These are phyloP conservation scores for Verasper variegatus DNA, from an alignment of 2,113 vertebrate species.

Conservation along the genomic window DNA sequence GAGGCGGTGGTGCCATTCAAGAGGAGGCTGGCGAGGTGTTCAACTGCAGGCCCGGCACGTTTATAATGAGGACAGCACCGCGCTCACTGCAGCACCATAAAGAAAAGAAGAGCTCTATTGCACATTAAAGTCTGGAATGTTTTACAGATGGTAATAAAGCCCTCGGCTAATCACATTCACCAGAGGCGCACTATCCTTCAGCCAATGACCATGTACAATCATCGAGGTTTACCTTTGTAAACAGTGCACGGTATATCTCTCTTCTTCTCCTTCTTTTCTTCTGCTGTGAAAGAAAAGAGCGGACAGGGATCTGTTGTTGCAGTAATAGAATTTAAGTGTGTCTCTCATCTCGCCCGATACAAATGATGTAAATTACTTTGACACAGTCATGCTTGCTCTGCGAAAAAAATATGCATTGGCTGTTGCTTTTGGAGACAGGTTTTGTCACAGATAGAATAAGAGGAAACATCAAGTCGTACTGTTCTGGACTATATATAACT, in stretches of 20 bases:
- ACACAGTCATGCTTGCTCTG: conserved; percentile 44
- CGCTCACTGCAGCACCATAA: conserved; percentile 74
- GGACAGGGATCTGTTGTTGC: conserved; percentile 19
- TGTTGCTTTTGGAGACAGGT: conserved; percentile 18
- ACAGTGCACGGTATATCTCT: conserved; percentile 17
- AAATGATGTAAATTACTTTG: conserved; percentile 51
- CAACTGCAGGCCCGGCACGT: conserved; percentile 77
- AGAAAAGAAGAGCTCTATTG: conserved; percentile 69
- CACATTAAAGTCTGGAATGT: conserved; percentile 80
- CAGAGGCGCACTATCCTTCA: conserved; percentile 68
- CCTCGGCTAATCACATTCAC: conserved; percentile 76
- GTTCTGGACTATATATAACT: not conserved
- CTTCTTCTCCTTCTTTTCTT: conserved; percentile 13
- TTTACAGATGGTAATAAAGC: conserved; percentile 81
- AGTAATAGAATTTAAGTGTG: conserved; percentile 20
- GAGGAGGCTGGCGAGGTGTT: conserved; percentile 57
- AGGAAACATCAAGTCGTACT: not conserved
- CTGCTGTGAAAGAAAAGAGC: not conserved
- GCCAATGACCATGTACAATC: conserved; percentile 58
- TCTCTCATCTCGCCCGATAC: not conserved
- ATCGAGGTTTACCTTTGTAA: conserved; percentile 59
- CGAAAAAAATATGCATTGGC: not conserved
- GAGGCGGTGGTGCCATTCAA: conserved; percentile 37
- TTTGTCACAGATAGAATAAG: conserved; percentile 21
- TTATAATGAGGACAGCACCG: conserved; percentile 76